phyloP scores from a whole-genome alignment of 2,797 vertebrate genomes.

The Acipenser oxyrinchus region DNA sequence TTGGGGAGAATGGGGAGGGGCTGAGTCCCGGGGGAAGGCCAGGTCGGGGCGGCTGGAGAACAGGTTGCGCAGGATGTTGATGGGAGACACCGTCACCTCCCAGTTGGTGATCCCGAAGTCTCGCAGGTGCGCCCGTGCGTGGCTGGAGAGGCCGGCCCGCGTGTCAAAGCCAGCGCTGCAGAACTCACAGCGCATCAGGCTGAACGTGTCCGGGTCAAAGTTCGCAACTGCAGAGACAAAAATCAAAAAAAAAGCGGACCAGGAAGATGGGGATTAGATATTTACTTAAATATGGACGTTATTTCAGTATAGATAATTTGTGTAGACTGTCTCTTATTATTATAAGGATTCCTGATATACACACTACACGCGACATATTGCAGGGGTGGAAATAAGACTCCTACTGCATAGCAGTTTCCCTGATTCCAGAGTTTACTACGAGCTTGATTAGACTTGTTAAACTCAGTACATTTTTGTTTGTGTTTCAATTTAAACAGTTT shows the following conservation, averaged over 20 bases:
- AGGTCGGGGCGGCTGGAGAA: constrained; percentile 81
- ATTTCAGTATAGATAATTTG: too few species aligned
- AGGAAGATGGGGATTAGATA: neutral
- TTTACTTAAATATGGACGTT: too few species aligned
- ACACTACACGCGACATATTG: too few species aligned
- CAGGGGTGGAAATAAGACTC: too few species aligned
- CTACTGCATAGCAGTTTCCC: too few species aligned
- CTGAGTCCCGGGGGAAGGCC: constrained; percentile 59
- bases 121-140: constrained; percentile 85
- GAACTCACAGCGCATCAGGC: constrained; percentile 95
- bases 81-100: constrained; percentile 92
- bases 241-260: neutral
- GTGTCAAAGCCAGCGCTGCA: constrained; percentile 93
- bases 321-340: too few species aligned
- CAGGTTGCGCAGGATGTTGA: constrained; percentile 85
- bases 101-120: constrained; percentile 97
- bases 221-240: constrained; percentile 71
- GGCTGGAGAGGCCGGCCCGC: constrained; percentile 87
- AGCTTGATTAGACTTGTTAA: too few species aligned
- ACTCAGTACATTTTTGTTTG: too few species aligned
- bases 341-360: too few species aligned
- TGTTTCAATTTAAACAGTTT: too few species aligned
- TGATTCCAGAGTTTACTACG: too few species aligned
- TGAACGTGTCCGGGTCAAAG: constrained; percentile 92
- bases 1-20: constrained; percentile 44